Conservation (phyloP, 2,797 vertebrate species). For the Zenarchopterus dispar region DNA sequence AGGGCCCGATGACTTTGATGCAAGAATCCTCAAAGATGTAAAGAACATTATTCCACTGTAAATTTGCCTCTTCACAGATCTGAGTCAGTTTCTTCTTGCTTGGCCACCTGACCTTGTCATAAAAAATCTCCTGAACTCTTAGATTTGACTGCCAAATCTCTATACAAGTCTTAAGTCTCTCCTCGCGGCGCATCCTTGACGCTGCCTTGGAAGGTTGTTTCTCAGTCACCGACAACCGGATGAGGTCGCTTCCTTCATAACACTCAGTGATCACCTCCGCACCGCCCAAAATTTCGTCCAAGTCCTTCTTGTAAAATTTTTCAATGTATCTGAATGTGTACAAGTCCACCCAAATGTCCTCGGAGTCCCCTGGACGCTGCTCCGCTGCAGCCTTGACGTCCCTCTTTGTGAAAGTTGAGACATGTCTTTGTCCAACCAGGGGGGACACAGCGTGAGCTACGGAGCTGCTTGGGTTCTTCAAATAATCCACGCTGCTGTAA, state of each 20-base stretch:
- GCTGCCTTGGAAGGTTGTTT: background rate
- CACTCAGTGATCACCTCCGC: background rate
- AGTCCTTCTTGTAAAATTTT: background rate
- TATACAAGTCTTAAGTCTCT: slow-evolving; percentile 7
- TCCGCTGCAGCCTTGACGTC: background rate
- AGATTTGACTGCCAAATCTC: fast-evolving
- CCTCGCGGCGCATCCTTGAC: background rate
- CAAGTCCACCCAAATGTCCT: slow-evolving; percentile 44
- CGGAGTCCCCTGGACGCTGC: background rate
- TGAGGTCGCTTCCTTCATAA: slow-evolving; percentile 3
- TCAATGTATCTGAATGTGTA: slow-evolving; percentile 40
- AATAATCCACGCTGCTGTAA: background rate
- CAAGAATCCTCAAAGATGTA: slow-evolving; percentile 20
- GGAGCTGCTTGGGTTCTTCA: slow-evolving; percentile 18
- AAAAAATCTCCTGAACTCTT: slow-evolving; percentile 36
- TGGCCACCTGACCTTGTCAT: fast-evolving
- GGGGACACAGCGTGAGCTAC: background rate
- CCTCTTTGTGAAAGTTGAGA: background rate
- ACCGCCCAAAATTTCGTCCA: slow-evolving; percentile 14
- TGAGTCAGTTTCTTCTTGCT: slow-evolving; percentile 2
- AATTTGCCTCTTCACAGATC: background rate
- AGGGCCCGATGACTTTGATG: slow-evolving; percentile 42
- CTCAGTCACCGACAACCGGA: slow-evolving; percentile 16
- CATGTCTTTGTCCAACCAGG: background rate
- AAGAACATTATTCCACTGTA: fast-evolving